These are phyloP conservation scores for Synanthedon tipuliformis DNA, from an alignment of 2,888 invertebrate species.

Conservation along the genomic window DNA sequence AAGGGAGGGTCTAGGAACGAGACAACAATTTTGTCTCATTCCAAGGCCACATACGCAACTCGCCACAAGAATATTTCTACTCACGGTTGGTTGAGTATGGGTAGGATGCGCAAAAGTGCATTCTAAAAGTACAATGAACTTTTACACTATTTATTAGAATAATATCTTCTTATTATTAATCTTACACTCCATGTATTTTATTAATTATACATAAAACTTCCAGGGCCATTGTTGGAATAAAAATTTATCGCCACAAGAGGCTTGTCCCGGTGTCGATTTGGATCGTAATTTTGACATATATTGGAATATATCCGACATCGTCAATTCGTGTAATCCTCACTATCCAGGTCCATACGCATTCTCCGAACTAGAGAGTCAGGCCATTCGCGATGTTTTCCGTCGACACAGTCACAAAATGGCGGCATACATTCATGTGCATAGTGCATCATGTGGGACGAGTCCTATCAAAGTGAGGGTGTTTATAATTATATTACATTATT, in stretches of 20 bases:
- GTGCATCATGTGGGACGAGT: constrained; percentile 15
- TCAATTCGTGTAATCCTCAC: constrained; percentile 36
- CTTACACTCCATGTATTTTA: too few relatives aligned
- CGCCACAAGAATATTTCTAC: too few relatives aligned
- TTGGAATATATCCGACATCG: constrained; percentile 23
- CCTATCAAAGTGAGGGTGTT: constrained; percentile 30
- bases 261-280: constrained; percentile 40
- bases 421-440: constrained; percentile 45
- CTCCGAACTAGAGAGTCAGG: constrained; percentile 43
- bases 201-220: neutral
- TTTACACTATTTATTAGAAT: too few relatives aligned
- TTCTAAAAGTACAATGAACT: too few relatives aligned
- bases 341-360: constrained; percentile 43
- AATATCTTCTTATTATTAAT: too few relatives aligned
- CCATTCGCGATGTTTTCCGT: constrained; percentile 38
- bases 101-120: too few relatives aligned
- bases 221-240: constrained; percentile 17
- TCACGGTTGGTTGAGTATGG: too few relatives aligned
- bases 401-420: constrained; percentile 41
- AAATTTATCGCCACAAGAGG: constrained; percentile 39
- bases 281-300: constrained; percentile 54
- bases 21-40: too few relatives aligned
- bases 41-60: too few relatives aligned
- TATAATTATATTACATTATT: too few relatives aligned
- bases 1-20: too few relatives aligned